Evolutionary conservation across 2,797 vertebrate genomes (phyloP), one percentile per base, ranked within the genome.

Genomic region (Rhinichthys osculus): DNA sequence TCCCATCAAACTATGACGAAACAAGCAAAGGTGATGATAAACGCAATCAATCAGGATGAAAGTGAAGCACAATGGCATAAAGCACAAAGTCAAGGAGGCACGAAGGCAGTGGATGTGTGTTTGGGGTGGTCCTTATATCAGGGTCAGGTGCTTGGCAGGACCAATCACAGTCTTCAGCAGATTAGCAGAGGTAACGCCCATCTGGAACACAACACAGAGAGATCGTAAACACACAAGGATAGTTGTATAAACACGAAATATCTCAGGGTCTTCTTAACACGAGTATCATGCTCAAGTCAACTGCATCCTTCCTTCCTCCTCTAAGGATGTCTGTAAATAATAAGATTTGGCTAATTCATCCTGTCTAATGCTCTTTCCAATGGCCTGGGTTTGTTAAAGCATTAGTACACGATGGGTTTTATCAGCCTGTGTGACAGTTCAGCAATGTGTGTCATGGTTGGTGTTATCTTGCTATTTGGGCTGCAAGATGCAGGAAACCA

Each of bases 321-420:
- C 33, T 72, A 44, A 57, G 79, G 33, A 81, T 70, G 78, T n/a
- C 64, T 81, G 27, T 30, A 59, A 71, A 79, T 74, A 82, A 82
- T 73, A 1, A 10, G 67, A 78, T 87, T 38, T 72, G 87, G 88
- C 86, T 89, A 69, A 76, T 74, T 84, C 57, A 27, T 79, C 71
- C 52, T 79, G 82, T 67, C 72, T 77, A 27, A 44, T 50, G 62
- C 44, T 33, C 73, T 67, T 84, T 69, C 14, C 19, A 8, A 3
- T 69, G 33, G 35, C 54, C 44, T 77, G n/a, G 33, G 35, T 7
- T 66, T 40, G 33, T 54, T 78, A 44, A 81, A 35, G 21, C 79
- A 54, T 52, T 70, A 81, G 80, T 11, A 35, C 23, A 17, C 0
- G 1, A 27, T 82, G 47, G 21, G 6, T 71, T 57, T 70, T 71